Evolutionary conservation across 2,113 vertebrate genomes (phyloP).

Genomic region (Nannobrachium achirus): DNA sequence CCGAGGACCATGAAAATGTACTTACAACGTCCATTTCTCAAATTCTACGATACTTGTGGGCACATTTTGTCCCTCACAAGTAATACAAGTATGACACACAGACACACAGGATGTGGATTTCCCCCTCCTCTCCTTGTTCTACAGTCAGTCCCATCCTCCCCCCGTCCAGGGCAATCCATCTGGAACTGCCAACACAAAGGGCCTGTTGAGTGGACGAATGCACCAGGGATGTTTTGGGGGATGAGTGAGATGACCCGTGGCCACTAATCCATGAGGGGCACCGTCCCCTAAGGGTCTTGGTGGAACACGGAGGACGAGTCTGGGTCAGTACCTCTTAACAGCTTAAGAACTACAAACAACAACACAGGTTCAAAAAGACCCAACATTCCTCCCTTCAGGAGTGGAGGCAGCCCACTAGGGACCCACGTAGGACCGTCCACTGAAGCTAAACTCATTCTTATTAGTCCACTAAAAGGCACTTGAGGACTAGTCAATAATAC

Average conservation of each 20-base stretch:
- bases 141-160: constrained; percentile 58
- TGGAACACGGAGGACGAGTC: not conserved
- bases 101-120: constrained; percentile 31
- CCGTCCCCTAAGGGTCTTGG: constrained; percentile 5
- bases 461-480: too few relatives aligned
- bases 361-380: constrained; percentile 16
- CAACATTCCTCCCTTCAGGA: constrained; percentile 7
- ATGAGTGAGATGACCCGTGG: constrained; percentile 47
- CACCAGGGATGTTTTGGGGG: constrained; percentile 37
- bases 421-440: not conserved
- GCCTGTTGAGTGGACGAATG: constrained; percentile 39
- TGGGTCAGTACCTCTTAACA: constrained; percentile 1
- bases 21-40: not conserved
- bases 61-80: too few relatives aligned
- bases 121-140: constrained; percentile 16
- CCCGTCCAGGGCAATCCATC: constrained; percentile 42
- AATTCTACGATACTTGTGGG: too few relatives aligned
- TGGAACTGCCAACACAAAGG: constrained; percentile 60
- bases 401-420: not conserved
- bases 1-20: not conserved
- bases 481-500: too few relatives aligned
- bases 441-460: too few relatives aligned
- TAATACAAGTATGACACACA: too few relatives aligned
- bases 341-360: constrained; percentile 7
- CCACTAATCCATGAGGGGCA: constrained; percentile 27